Evolutionary conservation across 2,113 vertebrate species (phyloP), one percentile per base, ranked within the genome.

Genomic region (Xenus cinereus): DNA sequence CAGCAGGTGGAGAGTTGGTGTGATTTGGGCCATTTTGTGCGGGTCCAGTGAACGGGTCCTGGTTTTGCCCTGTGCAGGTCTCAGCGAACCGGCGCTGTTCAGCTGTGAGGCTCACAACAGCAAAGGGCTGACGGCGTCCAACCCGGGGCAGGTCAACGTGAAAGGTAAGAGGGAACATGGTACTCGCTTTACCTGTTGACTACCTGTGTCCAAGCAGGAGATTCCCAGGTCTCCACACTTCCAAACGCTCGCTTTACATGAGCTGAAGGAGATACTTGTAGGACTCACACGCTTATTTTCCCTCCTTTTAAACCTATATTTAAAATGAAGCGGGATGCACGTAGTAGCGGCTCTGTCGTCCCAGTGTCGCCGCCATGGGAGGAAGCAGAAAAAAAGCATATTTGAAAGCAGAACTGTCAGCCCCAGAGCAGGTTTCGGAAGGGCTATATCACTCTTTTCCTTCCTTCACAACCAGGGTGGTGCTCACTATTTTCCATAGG

Each of bases 61-160:
- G 86, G 35, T 50, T 94, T 75, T 90, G 77, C 81, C 32, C 7
- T 0, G 30, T 9, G 39, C 91, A 98, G 99, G 99, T 97, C 97
- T 99, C 73, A 95, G 97, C 1, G 96, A 98, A 86, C 69, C 93
- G 1, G 98, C 99, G 0, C 95, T 97, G 85, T 99, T 99, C 98
- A 99, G 99, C 89, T 99, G 99, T 24, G 99, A 99, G 93, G 99
- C 99, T 41, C 96, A 98, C 96, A 99, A 99, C 74, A 62, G 66
- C 3, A 99, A 98, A 93, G 99, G 99, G 12, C 96, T 99, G 89
- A 97, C 98, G 0, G 98, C 98, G 0, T 99, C 98, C 90, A 98
- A 93, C 82, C 99, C 98, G 1, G 98, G 98, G 56, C 98, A 98
- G 39, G 87, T 99, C 97, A 98, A 99, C 87, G 98, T 99, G 60